Conservation (phyloP, 2,888 invertebrate genomes). For the Yponomeuta sedellus region DNA sequence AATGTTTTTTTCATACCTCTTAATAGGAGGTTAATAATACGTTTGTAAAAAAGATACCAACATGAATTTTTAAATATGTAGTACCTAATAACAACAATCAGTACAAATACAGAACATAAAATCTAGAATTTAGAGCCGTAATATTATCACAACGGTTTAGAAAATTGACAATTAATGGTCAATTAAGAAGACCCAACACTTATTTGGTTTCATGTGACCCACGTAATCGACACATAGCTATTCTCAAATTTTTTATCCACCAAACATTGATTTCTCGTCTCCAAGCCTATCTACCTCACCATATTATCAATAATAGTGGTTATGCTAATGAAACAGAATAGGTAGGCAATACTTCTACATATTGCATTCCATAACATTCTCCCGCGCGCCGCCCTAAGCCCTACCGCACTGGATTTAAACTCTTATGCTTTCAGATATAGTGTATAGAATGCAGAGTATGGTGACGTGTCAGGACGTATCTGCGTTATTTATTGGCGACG, state of each 20-base stretch:
- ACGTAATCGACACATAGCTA: background rate
- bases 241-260: background rate
- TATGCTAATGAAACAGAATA: background rate
- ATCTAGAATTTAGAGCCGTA: too few relatives aligned
- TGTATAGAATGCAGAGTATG: background rate
- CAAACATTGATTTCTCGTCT: background rate
- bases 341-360: background rate
- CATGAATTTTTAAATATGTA: too few relatives aligned
- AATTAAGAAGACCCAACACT: too few relatives aligned
- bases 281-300: background rate
- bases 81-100: too few relatives aligned
- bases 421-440: background rate
- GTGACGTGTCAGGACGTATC: conserved; percentile 61
- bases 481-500: conserved; percentile 69
- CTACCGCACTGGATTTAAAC: background rate
- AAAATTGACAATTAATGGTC: too few relatives aligned
- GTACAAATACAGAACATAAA: too few relatives aligned
- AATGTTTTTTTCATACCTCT: too few relatives aligned
- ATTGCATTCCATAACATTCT: background rate
- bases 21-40: too few relatives aligned
- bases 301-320: background rate
- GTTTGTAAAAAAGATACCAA: too few relatives aligned
- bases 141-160: too few relatives aligned
- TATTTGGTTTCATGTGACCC: too few relatives aligned
- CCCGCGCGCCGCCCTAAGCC: background rate